phyloP scores from a whole-genome alignment of 1,140 invertebrate genomes.

The Euura saliciscinereae region DNA sequence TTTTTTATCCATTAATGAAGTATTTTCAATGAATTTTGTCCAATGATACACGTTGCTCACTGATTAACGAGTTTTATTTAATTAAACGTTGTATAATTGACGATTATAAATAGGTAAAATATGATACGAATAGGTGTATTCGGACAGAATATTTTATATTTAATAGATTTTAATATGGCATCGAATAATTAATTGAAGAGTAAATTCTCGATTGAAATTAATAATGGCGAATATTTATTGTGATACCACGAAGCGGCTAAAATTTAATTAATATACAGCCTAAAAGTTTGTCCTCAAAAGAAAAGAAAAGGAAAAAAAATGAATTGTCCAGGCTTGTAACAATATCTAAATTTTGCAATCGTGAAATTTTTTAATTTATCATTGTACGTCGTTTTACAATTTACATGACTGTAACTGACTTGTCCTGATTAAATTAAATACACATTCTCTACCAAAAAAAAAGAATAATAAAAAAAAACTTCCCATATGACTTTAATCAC shows the following conservation, averaged over 20 bases:
- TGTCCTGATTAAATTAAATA: constrained; percentile 45
- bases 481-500: neutral
- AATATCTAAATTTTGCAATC: neutral
- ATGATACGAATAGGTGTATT: neutral
- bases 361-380: constrained; percentile 24
- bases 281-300: no score
- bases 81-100: neutral
- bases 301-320: no score
- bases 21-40: neutral
- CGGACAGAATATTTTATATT: neutral
- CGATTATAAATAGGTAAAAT: neutral
- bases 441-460: constrained; percentile 42
- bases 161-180: neutral
- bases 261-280: no score
- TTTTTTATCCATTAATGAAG: neutral
- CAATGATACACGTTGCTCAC: neutral
- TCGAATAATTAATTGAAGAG: neutral
- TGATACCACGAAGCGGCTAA: no score
- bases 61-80: neutral
- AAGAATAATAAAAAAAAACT: neutral
- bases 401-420: constrained; percentile 53
- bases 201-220: neutral
- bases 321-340: constrained; percentile 9
- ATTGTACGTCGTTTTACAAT: constrained; percentile 40
- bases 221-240: no score